Base-by-base conservation (phyloP, 2,113 vertebrate genomes). In the Dunckerocampus dactyliophorus region DNA sequence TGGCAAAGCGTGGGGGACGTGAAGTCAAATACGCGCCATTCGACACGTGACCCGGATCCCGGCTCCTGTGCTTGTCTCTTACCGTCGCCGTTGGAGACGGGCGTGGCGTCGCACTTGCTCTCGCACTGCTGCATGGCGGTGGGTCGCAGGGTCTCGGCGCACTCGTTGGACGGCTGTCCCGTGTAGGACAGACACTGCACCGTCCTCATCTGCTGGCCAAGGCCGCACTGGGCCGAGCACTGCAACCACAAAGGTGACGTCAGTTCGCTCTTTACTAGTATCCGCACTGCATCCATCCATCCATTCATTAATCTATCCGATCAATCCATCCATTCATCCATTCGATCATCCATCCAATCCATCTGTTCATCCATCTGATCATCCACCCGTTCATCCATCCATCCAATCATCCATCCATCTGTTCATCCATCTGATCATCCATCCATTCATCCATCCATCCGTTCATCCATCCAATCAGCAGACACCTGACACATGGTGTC, bases 161-260 rank as follows among this genome's bases (percentile, higher is more conserved):
- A 99, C 34, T 98, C 95, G 1, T 63, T 89, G n/a, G 95, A 97
- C 13, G 89, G 90, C 88, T 98, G 97, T 47, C 95, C 95, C 0
- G 93, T 97, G 71, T 95, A 98, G 14, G 95, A 95, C n/a, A 98
- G 90, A 82, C 97, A 99, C 77, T 95, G 94, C 22, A 99, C 95
- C 2, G 91, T 93, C 84, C 97, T 82, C 93, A 95, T 95, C 81
- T 98, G 95, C 85, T 98, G 97, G 17, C 97, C 97, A 65, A 98
- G 89, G 74, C 96, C 95, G 71, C 97, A 99, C 22, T 96, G 96
- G 20, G 96, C 96, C 49, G 97, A 98, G 84, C 96, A 99, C 96
- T 99, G 83, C 13, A 42, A 83, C 52, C 24, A 51, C 59, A 58
- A 64, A 74, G 28, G 24, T 42, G 13, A 74, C 39, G 7, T 59